A percentile compares a stretch with the other conserved stretches of the same genome.
Conservation (phyloP, 2,797 vertebrate species). For the Danio albolineatus region DNA sequence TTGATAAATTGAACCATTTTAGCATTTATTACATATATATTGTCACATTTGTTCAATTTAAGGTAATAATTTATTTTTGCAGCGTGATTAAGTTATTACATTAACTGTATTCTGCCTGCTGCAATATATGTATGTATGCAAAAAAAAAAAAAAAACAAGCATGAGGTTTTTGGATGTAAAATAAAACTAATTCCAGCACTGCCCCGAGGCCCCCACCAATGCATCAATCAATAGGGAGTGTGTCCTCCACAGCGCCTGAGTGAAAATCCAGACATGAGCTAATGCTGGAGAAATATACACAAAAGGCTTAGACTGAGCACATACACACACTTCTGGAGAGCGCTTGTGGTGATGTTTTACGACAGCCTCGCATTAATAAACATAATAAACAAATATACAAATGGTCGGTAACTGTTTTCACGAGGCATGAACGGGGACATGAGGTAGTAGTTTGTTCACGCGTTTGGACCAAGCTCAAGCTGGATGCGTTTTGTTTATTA, state of each 20-base stretch:
- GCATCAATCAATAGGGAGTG: conserved; percentile 51
- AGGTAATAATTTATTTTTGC: not conserved
- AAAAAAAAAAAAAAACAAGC: conserved; percentile 16
- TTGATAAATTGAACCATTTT: too few species aligned
- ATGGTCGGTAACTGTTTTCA: conserved; percentile 31
- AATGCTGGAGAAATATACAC: conserved; percentile 56
- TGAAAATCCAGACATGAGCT: conserved; percentile 61
- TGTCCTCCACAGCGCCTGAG: conserved; percentile 39
- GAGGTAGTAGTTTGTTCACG: conserved; percentile 30
- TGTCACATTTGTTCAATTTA: not conserved
- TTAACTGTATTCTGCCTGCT: not conserved
- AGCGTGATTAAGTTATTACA: not conserved
- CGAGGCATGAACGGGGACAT: conserved; percentile 34
- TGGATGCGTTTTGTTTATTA: conserved; percentile 31
- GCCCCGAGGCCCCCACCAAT: conserved; percentile 49
- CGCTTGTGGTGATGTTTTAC: conserved; percentile 34
- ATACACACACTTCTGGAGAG: conserved; percentile 47
- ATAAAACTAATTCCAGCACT: conserved; percentile 36
- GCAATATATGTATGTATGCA: not conserved
- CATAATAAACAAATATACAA: conserved; percentile 39
- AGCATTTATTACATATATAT: too few species aligned
- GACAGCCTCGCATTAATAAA: conserved; percentile 42
- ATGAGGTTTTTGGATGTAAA: conserved; percentile 37
- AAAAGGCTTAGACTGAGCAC: conserved; percentile 29
- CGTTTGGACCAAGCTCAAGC: conserved; percentile 22